Evolutionary conservation across 1,140 invertebrate genomes (phyloP), one percentile per base, ranked within the genome.

Genomic region (Bombus pascuorum): DNA sequence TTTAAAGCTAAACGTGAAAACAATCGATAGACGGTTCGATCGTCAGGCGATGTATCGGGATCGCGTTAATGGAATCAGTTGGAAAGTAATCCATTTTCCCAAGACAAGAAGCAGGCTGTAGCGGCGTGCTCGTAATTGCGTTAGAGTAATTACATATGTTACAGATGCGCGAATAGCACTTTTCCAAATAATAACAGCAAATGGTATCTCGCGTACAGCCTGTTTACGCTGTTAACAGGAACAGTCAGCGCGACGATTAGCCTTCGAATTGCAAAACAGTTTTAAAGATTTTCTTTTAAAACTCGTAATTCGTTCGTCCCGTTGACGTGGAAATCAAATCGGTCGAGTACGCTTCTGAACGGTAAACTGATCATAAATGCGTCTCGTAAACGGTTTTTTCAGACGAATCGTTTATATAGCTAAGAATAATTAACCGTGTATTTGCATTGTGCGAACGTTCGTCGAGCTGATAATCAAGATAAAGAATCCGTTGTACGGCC

Each of bases 71-170:
- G 39, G 47, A 88, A 88, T 88, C 81, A 78, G 75, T 87, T 62
- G 78, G 65, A 84, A 84, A 76, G 72, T 74, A 62, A 83, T 44
- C 79, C 81, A 80, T 81, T 86, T 88, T 89, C 87, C 75, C 83
- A 44, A 76, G 92, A 92, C 86, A 90, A 86, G 91, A 90, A 90
- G 65, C 92, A 93, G 92, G 82, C 75, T 89, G 77, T 59, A 71
- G 71, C 66, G 81, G 71, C 83, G 42, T 71, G 83, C 44, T 72
- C 28, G 83, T 92, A 92, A 92, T 92, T 87, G 83, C 81, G 78
- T 92, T 92, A 92, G 79, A 83, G 86, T 92, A 92, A 92, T 92
- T 88, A 76, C 68, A 8, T 22, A 53, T 8, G 86, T 91, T 91
- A 90, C 47, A 81, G 53, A 34, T 62, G 77, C 81, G 79, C 83